Conservation (phyloP, 2,113 vertebrate genomes). For the Oncorhynchus keta region DNA sequence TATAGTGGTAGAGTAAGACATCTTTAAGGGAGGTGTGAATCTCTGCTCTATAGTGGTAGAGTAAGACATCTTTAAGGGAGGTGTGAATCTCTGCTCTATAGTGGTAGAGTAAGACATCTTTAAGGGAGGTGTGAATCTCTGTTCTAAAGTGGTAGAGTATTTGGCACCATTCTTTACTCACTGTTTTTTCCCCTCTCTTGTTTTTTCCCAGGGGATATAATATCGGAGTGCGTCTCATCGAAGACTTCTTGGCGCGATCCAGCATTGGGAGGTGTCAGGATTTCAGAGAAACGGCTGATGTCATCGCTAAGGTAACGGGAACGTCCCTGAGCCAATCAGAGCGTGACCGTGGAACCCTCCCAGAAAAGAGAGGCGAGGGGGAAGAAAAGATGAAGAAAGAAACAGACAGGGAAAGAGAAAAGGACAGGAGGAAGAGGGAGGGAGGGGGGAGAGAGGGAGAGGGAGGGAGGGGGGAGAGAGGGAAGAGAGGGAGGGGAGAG, state of each 20-base stretch:
- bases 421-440: constrained; percentile 2
- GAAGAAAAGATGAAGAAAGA: constrained; percentile 5
- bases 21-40: no score
- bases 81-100: no score
- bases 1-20: no score
- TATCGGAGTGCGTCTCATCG: constrained; percentile 95
- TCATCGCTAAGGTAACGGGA: constrained; percentile 92
- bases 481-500: no score
- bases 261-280: constrained; percentile 96
- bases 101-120: no score
- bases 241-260: constrained; percentile 96
- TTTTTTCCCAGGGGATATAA: constrained; percentile 90
- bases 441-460: constrained; percentile 1
- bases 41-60: no score
- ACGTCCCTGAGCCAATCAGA: constrained; percentile 57
- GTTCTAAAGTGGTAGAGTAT: not conserved
- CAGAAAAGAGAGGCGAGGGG: constrained; percentile 40
- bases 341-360: constrained; percentile 43
- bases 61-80: no score
- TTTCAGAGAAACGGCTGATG: constrained; percentile 97
- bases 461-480: no score
- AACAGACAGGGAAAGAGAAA: not conserved
- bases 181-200: constrained; percentile 66
- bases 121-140: no score
- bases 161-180: not conserved